Base-by-base conservation (phyloP, 2,797 vertebrate genomes). In the Tangara arthus region DNA sequence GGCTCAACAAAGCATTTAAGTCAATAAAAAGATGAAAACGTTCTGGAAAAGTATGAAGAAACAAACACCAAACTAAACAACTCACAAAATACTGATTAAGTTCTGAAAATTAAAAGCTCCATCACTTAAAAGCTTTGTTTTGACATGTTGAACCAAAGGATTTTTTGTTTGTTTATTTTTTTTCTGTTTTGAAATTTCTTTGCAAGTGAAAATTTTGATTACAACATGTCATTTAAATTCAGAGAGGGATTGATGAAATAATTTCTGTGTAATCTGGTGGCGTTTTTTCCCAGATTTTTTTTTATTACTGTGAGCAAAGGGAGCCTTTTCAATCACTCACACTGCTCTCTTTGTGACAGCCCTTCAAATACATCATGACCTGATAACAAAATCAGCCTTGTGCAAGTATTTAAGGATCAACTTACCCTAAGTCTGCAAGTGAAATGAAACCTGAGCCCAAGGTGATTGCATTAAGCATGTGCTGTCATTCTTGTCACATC, bases 381-480 rank as follows among this genome's bases (percentile, higher is more conserved):
- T 49, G 73, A 22, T 59, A 79, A 87, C 52, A 84, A 86, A 91
- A 79, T 92, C 41, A 82, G 22, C 49, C 87, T 60, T 87, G 42
- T 82, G 84, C 49, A 78, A 66, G 55, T 81, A 20, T 91, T 91
- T 78, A 88, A 72, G 69, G 75, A 83, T 91, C 80, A 60, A 0
- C 20, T 88, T 89, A 56, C 44, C 34, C 55, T 60, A 63, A 57
- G 66, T 83, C 59, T 88, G 55, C 70, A 72, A 88, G n/a, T 39
- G 95, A 75, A 72, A 90, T 72, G 77, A 82, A 86, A 91, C 21
- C 49, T 0, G 3, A 93, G 59, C 82, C 56, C 26, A 5, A 41
- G 64, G 37, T 88, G 73, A 52, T 65, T 59, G 50, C 28, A 53
- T 87, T 92, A 76, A 78, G 39, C 55, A 64, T 47, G 30, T 69